Evolutionary conservation across 2,888 invertebrate species (phyloP), one percentile per base, ranked within the genome.

Genomic region (Synergus umbraculus): DNA sequence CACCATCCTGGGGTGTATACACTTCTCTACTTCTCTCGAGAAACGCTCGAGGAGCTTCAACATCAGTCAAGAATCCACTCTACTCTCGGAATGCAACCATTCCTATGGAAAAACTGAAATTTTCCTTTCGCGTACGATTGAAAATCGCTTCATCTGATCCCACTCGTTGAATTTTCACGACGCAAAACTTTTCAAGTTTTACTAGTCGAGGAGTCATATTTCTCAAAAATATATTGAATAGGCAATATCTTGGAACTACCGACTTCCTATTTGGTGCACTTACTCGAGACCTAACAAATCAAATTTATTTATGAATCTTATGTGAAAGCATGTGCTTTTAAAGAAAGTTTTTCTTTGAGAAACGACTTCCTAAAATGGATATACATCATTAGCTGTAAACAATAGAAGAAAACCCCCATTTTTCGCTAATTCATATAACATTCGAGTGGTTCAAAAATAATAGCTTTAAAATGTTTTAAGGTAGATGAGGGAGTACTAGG

Each of bases 21-120:
- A 80, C 80, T 78, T 78, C 81, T 78, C 73, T 65, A 41, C 65
- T 65, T 65, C 43, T n/a, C 66, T 80, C 58, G 79, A 76, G 78
- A 78, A 80, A 83, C 79, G 83, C 79, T 83, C 80, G 80, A 83
- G 80, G 83, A 76, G 80, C 79, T 83, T 83, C 81, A 81, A 83
- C 81, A 80, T 80, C 83, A 79, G 80, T 81, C 80, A 79, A 77
- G 80, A 83, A 83, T 80, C 81, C 80, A 80, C 81, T 66, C n/a
- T 43, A 41, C n/a, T n/a, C 18, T 22, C 10, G 15, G 15, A 65
- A 41, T 65, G 8, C 37, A 65, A 41, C 64, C 41, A 65, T 65
- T 65, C 41, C 64, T 65, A 65, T 65, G 64, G 64, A 65, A 65
- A 65, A 65, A 63, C 22, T 37, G 15, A 76, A 46, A 73, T 67